Percentiles rank a stretch among this genome's conserved stretches.
Evolutionary conservation across 2,113 vertebrate species (phyloP).

Genomic region (Ascaphus truei): DNA sequence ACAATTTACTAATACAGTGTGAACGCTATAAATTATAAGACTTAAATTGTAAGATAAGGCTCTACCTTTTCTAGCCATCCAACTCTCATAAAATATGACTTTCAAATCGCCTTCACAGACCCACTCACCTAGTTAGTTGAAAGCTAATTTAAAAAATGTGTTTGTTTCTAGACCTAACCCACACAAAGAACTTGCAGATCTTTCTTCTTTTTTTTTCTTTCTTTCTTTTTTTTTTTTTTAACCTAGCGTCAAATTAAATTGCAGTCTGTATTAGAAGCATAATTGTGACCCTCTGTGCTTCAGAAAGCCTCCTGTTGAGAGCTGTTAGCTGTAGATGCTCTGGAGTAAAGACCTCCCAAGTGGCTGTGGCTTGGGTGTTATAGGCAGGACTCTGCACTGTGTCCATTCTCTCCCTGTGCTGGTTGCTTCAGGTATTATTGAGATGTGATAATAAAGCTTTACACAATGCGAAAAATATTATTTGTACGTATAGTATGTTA

Average conservation of each 20-base stretch:
- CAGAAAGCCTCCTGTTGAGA: conserved; percentile 56
- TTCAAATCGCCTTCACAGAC: not conserved
- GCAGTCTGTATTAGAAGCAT: conserved; percentile 55
- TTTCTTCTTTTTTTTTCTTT: not conserved
- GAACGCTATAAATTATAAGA: not conserved
- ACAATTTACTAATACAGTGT: not conserved
- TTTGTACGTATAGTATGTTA: too few relatives aligned
- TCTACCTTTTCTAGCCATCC: not conserved
- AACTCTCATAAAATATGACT: not conserved
- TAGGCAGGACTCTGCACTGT: conserved; percentile 49
- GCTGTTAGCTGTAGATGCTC: conserved; percentile 49
- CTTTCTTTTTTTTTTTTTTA: not conserved
- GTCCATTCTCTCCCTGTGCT: conserved; percentile 40
- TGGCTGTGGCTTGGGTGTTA: conserved; percentile 58
- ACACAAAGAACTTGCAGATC: conserved; percentile 14
- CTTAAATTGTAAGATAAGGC: not conserved
- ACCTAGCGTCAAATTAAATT: conserved; percentile 18
- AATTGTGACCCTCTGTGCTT: conserved; percentile 64
- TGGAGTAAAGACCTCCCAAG: conserved; percentile 72
- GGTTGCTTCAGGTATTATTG: too few relatives aligned
- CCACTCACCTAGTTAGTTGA: not conserved
- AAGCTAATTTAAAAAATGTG: conserved; percentile 10
- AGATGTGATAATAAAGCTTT: too few relatives aligned
- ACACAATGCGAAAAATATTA: too few relatives aligned
- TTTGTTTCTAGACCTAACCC: not conserved